phyloP scores from a whole-genome alignment of 35 echinoderm and acorn worm genomes.

The Apostichopus californicus region DNA sequence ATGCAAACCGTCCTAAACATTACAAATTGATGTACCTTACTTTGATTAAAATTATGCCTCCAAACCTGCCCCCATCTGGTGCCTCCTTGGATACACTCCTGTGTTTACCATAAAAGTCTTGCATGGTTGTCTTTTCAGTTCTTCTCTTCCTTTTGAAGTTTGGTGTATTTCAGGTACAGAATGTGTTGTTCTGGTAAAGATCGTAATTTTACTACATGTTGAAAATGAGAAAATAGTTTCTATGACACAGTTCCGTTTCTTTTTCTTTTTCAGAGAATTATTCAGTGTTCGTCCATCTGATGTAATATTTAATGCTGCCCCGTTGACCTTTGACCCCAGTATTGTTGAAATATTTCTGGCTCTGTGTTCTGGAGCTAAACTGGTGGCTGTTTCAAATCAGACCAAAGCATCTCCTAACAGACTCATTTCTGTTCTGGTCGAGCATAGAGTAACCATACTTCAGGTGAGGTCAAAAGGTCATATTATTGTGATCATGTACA shows the following conservation, averaged over 20 bases:
- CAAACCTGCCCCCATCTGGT: no score
- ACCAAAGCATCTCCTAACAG: conserved; percentile 66
- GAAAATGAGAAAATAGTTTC: no score
- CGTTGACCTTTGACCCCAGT: conserved; percentile 89
- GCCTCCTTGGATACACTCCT: no score
- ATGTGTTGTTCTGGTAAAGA: no score
- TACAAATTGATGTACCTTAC: no score
- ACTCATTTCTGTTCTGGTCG: conserved; percentile 55
- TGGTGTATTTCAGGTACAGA: no score
- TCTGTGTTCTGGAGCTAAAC: conserved; percentile 64
- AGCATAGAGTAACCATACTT: conserved; percentile 75
- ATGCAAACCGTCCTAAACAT: no score
- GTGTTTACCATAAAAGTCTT: no score
- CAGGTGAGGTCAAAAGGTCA: conserved; percentile 68
- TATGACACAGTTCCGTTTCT: neutral
- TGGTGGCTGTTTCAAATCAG: conserved; percentile 75
- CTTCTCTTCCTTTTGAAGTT: no score
- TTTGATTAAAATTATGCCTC: no score
- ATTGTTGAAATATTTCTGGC: conserved; percentile 94
- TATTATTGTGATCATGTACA: neutral
- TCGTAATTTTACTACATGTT: no score
- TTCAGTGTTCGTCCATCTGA: conserved; percentile 73
- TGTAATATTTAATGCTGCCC: conserved; percentile 87
- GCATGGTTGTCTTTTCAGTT: no score
- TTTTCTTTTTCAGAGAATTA: conserved; percentile 39